A percentile compares a stretch with the other conserved stretches of the same genome.
phyloP scores from a whole-genome alignment of 2,797 vertebrate genomes.

The Gymnoscopelus braueri region DNA sequence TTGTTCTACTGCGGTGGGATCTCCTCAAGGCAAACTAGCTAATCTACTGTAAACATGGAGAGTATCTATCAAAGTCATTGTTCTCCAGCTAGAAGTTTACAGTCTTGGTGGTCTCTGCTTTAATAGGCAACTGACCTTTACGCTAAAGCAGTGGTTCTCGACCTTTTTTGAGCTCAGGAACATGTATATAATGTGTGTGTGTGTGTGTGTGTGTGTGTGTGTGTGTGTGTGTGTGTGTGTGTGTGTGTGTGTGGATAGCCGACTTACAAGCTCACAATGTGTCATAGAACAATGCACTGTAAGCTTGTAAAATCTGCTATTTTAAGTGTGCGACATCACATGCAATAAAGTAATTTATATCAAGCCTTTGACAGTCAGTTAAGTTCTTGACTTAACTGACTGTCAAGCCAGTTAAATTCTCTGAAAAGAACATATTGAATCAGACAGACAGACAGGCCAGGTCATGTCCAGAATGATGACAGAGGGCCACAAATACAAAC shows the following conservation, averaged over 20 bases:
- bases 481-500: constrained; percentile 20
- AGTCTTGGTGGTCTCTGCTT: constrained; percentile 50
- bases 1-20: constrained; percentile 60
- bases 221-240: too few relatives aligned
- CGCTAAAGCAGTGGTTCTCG: not conserved
- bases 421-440: constrained; percentile 36
- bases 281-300: too few relatives aligned
- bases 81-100: constrained; percentile 6
- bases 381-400: too few relatives aligned
- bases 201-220: not conserved
- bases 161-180: too few relatives aligned
- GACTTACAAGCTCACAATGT: too few relatives aligned
- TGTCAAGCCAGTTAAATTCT: too few relatives aligned
- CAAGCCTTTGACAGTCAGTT: too few relatives aligned
- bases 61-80: constrained; percentile 36
- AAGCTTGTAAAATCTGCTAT: too few relatives aligned
- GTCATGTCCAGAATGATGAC: constrained; percentile 36
- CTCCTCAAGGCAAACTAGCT: constrained; percentile 38
- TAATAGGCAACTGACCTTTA: constrained; percentile 38
- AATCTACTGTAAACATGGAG: constrained; percentile 30
- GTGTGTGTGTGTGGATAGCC: too few relatives aligned
- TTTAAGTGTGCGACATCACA: not conserved
- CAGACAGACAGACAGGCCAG: constrained; percentile 42
- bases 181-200: too few relatives aligned
- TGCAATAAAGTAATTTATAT: not conserved